These are phyloP conservation scores for Caprella mutica DNA, from an alignment of 2,888 invertebrate species.

Conservation along the genomic window DNA sequence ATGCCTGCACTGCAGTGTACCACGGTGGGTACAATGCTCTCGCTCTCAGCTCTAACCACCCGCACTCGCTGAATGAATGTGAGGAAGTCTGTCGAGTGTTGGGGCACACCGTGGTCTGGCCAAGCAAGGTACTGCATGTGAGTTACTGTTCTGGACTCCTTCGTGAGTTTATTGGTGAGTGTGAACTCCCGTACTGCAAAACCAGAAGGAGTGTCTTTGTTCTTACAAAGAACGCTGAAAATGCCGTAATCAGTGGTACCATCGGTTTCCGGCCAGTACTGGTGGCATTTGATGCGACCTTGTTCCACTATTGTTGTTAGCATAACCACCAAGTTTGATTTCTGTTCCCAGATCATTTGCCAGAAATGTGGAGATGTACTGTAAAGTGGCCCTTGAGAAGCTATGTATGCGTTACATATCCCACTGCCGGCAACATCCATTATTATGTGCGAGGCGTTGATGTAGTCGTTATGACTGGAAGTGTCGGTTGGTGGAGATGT, in stretches of 20 bases:
- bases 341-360: conserved; percentile 94
- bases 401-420: conserved; percentile 86
- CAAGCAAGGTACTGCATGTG: conserved; percentile 90
- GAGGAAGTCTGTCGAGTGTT: conserved; percentile 80
- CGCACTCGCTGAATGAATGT: conserved; percentile 71
- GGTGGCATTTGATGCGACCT: conserved; percentile 84
- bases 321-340: conserved; percentile 91
- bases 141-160: conserved; percentile 70
- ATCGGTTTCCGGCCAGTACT: conserved; percentile 89
- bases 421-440: conserved; percentile 92
- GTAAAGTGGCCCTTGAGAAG: conserved; percentile 90
- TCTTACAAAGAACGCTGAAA: conserved; percentile 58
- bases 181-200: conserved; percentile 84
- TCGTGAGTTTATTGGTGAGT: too few species aligned
- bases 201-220: conserved; percentile 71
- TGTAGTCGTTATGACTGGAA: conserved; percentile 79
- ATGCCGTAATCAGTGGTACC: conserved; percentile 48
- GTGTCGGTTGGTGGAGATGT: too few species aligned
- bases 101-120: conserved; percentile 96
- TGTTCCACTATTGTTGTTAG: conserved; percentile 87
- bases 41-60: conserved; percentile 38
- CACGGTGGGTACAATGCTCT: conserved; percentile 58
- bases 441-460: conserved; percentile 95
- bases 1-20: conserved; percentile 99
- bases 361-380: conserved; percentile 92